A percentile compares a stretch with the other conserved stretches of the same genome.
Evolutionary conservation across 1,140 invertebrate genomes (phyloP).

Genomic region (Pseudomyrmex concolor): DNA sequence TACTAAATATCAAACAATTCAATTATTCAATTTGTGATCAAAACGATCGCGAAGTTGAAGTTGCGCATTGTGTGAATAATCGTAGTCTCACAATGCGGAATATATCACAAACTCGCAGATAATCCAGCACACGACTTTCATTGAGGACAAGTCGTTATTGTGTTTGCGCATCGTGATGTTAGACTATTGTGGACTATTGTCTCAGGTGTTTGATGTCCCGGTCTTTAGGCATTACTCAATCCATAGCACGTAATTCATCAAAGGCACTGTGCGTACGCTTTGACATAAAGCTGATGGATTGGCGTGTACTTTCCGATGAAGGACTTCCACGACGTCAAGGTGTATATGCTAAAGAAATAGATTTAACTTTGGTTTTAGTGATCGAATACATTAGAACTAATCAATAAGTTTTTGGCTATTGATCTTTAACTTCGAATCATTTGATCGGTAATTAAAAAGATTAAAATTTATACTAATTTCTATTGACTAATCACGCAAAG

Average conservation of each 20-base stretch:
- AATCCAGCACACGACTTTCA: conserved; percentile 19
- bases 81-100: background rate
- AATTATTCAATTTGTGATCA: background rate
- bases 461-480: background rate
- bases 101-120: conserved; percentile 36
- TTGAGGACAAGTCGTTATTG: conserved; percentile 46
- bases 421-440: background rate
- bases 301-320: conserved; percentile 42
- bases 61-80: conserved; percentile 10
- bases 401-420: background rate
- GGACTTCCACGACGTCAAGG: conserved; percentile 7
- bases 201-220: conserved; percentile 59
- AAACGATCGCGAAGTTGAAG: background rate
- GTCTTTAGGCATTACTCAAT: conserved; percentile 58
- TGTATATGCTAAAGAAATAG: background rate
- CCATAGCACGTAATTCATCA: conserved; percentile 57
- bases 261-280: conserved; percentile 55
- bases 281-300: conserved; percentile 60
- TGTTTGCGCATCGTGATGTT: conserved; percentile 58
- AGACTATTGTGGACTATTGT: conserved; percentile 60
- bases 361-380: conserved; percentile 35
- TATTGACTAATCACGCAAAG: conserved; percentile 20
- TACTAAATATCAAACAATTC: background rate
- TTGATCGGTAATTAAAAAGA: background rate
- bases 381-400: conserved; percentile 19